Evolutionary conservation across 2,888 invertebrate species (phyloP).

Genomic region (Melangyna quadrimaculata): DNA sequence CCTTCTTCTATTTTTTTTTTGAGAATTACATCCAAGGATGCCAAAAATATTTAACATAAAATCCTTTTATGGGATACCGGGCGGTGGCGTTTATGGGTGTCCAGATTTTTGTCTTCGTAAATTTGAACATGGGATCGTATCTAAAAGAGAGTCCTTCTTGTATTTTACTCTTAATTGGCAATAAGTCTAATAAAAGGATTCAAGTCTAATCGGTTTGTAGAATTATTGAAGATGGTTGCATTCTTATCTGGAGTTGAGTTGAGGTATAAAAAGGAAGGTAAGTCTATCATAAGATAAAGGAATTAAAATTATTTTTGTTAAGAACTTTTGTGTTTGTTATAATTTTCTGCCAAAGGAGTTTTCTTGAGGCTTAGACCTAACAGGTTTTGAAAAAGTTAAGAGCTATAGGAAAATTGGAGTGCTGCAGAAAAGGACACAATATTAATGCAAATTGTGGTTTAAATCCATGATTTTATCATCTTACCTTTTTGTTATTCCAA

Average conservation of each 20-base stretch:
- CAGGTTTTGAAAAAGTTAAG: no score
- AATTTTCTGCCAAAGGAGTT: not conserved
- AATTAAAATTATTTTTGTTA: conserved; percentile 3
- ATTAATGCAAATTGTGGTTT: no score
- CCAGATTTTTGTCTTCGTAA: conserved; percentile 38
- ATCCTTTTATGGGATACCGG: conserved; percentile 22
- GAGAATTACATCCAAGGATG: conserved; percentile 16
- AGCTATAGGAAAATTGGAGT: no score
- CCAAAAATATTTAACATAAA: conserved; percentile 48
- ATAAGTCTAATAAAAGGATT: conserved; percentile 64
- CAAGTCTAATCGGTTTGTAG: conserved; percentile 48
- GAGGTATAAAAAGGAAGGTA: not conserved
- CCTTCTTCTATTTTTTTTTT: no score
- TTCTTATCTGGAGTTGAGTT: conserved; percentile 7
- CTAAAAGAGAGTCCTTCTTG: conserved; percentile 22
- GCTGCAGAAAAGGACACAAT: no score
- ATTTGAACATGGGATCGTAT: conserved; percentile 38
- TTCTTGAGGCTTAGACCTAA: not conserved
- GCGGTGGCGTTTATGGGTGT: conserved; percentile 36
- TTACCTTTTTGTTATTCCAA: no score
- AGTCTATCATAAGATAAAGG: not conserved
- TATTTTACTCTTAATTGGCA: conserved; percentile 57
- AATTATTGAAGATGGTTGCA: conserved; percentile 32
- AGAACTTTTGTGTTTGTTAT: not conserved
- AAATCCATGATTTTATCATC: no score